Conservation (phyloP, 1,140 invertebrate genomes). For the Drosophila mayri region DNA sequence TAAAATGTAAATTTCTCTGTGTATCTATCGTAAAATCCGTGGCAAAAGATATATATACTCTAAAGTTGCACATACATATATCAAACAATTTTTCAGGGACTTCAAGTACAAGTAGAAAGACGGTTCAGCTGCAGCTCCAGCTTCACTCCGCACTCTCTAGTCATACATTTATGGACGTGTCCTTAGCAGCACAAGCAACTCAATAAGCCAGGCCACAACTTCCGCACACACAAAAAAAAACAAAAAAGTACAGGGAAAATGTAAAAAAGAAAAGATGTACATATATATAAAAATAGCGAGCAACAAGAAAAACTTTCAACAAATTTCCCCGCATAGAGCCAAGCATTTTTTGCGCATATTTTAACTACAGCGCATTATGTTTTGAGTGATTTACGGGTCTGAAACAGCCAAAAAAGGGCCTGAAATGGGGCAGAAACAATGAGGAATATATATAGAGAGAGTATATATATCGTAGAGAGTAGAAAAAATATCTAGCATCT, state of each 20-base stretch:
- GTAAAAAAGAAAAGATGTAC: conserved; percentile 8
- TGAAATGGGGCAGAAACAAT: conserved; percentile 20
- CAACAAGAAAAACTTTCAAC: conserved; percentile 57
- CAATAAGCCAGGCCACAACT: conserved; percentile 64
- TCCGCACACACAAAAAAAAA: conserved; percentile 18
- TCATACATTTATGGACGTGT: conserved; percentile 66
- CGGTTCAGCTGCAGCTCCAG: conserved; percentile 40
- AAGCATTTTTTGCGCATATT: conserved; percentile 69
- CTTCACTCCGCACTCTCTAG: neutral
- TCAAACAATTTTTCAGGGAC: conserved; percentile 51
- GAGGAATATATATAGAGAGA: conserved; percentile 13
- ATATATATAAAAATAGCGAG: conserved; percentile 29
- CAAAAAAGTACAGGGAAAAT: conserved; percentile 4
- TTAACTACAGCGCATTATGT: conserved; percentile 78
- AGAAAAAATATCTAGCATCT: conserved; percentile 15
- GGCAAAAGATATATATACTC: conserved; percentile 36
- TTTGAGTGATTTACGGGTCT: conserved; percentile 75
- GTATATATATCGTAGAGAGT: neutral
- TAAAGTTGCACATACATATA: conserved; percentile 29
- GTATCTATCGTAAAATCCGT: conserved; percentile 26
- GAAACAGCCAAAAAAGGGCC: neutral
- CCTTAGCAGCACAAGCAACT: conserved; percentile 53
- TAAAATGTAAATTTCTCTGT: conserved; percentile 36
- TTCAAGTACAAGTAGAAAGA: conserved; percentile 45
- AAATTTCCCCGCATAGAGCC: conserved; percentile 47